Conservation (phyloP, 2,113 vertebrate genomes). For the Cranoglanis bouderius region DNA sequence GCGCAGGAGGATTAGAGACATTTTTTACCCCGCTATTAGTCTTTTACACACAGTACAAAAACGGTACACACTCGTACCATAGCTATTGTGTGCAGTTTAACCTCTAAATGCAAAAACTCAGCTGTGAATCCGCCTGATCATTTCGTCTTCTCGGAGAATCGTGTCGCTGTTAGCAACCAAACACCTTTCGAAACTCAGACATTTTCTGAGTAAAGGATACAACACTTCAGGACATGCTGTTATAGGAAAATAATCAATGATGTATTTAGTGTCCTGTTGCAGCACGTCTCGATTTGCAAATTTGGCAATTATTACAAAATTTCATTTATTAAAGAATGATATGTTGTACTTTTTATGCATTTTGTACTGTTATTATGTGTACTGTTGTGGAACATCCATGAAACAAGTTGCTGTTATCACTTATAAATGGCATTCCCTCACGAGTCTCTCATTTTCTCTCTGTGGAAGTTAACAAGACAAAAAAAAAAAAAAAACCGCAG, state of each 20-base stretch:
- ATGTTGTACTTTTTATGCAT: too few species aligned
- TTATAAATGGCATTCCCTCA: too few species aligned
- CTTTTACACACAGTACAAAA: neutral
- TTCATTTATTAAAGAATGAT: too few species aligned
- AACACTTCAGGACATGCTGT: neutral
- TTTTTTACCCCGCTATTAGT: conserved; percentile 38
- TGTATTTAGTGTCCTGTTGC: too few species aligned
- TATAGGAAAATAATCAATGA: neutral
- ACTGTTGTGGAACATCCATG: too few species aligned
- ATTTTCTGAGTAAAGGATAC: neutral
- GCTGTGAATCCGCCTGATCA: neutral
- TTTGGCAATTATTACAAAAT: too few species aligned
- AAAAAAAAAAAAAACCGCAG: too few species aligned
- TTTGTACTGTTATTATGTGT: too few species aligned
- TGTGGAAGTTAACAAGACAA: too few species aligned
- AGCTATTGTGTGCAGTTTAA: neutral
- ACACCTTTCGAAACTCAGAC: neutral
- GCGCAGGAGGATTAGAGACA: conserved; percentile 21
- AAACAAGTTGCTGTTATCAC: too few species aligned
- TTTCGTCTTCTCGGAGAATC: neutral
- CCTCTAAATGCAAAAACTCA: neutral
- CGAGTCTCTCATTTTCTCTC: too few species aligned
- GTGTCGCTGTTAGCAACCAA: neutral
- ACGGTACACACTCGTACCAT: neutral
- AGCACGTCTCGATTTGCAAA: too few species aligned